phyloP scores from a whole-genome alignment of 2,888 invertebrate genomes.

The Cerceris ruficornis region DNA sequence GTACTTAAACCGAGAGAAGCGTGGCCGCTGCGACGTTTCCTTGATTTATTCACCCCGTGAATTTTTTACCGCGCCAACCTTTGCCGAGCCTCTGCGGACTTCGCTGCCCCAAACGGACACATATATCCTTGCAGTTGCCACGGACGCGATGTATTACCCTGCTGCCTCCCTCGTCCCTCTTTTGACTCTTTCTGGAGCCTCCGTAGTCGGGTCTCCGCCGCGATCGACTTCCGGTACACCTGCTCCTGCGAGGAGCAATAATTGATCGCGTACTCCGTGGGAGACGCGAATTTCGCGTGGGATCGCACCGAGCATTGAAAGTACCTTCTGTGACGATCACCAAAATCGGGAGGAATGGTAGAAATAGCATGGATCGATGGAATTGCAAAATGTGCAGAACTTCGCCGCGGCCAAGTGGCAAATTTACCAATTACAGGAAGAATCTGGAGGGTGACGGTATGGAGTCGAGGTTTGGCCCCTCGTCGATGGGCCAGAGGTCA shows the following conservation, averaged over 20 bases:
- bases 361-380: no score
- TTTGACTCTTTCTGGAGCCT: conserved; percentile 17
- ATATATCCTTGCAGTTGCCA: conserved; percentile 48
- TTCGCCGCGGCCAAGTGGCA: no score
- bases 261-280: conserved; percentile 30
- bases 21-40: conserved; percentile 69
- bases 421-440: no score
- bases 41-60: conserved; percentile 79
- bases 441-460: no score
- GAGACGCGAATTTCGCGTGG: no score
- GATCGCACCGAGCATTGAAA: no score
- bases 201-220: conserved; percentile 20
- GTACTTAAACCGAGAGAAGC: conserved; percentile 73
- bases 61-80: conserved; percentile 73
- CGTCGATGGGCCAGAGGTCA: no score
- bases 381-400: no score
- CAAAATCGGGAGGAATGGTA: no score
- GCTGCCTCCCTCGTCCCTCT: conserved; percentile 8
- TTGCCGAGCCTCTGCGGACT: conserved; percentile 58
- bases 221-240: conserved; percentile 26
- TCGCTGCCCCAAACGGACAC: conserved; percentile 60
- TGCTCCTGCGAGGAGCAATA: conserved; percentile 19
- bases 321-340: no score
- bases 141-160: conserved; percentile 55
- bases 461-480: no score